These are phyloP conservation scores for Novumbra hubbsi DNA, from an alignment of 2,797 vertebrate species.

Conservation along the genomic window DNA sequence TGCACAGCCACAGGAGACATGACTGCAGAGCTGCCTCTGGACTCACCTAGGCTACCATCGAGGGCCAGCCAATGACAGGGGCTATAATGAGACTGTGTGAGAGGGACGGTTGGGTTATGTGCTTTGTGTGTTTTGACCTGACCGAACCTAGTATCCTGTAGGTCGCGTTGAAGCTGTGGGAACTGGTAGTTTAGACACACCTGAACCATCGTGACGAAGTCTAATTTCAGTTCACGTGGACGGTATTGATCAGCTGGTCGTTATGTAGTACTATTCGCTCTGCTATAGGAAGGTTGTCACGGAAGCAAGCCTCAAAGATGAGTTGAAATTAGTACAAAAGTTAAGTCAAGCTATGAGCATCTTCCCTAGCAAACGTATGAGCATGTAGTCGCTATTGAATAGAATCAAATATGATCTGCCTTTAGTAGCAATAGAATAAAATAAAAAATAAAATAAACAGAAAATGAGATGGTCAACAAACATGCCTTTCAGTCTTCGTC, in stretches of 20 bases:
- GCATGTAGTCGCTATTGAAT: neutral
- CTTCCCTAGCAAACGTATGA: neutral
- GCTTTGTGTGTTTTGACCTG: neutral
- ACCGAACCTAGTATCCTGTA: neutral
- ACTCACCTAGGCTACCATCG: slow-evolving; percentile 25
- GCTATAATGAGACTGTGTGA: neutral
- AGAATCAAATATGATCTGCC: neutral
- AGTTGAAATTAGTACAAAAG: neutral
- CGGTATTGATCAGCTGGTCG: neutral
- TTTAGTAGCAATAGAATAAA: neutral
- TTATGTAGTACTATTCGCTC: neutral
- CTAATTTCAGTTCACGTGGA: neutral
- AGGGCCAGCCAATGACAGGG: neutral
- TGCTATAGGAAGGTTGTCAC: neutral
- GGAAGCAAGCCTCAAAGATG: neutral
- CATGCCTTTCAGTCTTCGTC: slow-evolving; percentile 5
- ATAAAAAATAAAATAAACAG: neutral
- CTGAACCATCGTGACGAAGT: slow-evolving; percentile 27
- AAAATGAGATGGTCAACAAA: neutral
- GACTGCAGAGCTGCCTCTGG: slow-evolving; percentile 37
- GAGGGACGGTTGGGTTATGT: neutral
- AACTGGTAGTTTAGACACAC: slow-evolving; percentile 33
- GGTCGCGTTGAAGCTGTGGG: neutral
- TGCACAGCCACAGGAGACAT: slow-evolving; percentile 59
- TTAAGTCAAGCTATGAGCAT: neutral